Base-by-base conservation (phyloP, 1,140 invertebrate species). In the Euborellia annulipes region DNA sequence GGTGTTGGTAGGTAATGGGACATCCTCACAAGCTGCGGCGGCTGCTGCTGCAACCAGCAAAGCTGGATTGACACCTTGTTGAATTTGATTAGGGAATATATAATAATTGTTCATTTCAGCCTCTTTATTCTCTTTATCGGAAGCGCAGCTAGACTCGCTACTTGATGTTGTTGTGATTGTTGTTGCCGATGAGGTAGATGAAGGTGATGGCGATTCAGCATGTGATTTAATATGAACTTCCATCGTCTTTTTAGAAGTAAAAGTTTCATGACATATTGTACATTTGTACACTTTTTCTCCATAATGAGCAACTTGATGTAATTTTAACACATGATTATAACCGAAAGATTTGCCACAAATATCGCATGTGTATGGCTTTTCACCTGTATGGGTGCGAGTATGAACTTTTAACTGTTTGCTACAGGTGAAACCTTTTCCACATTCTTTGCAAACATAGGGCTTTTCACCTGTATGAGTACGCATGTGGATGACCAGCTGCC, bases 241-340 rank as follows among this genome's bases (percentile, higher is more conserved):
- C 78, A 91, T 85, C 22, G 78, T 77, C 57, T 90, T 90, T 60
- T 89, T 88, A 2, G 81, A 88, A 45, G 78, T 85, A 57, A 90
- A 90, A 0, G 85, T 89, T 49, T 85, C 79, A 50, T 87, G 81
- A 58, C 85, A 92, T 7, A 90, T 78, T 0, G 85, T 89, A 60
- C 86, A 91, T 55, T 88, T 88, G 65, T 91, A 91, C 23, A 88
- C 85, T 55, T 89, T 88, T 57, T 89, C 82, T 0, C 86, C 86
- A 52, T 85, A 88, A 62, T 92, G 88, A 44, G 86, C 81, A n/a
- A 88, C 85, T 50, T 65, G 58, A 44, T 66, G 64, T 32, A 62
- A 51, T 54, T 65, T 66, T 2, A 68, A 57, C 13, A 63, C 60
- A 44, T 64, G 60, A 46, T 65, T 63, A 50, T 65, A 62, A 13